These are phyloP conservation scores for Rhynchophorus ferrugineus DNA, from an alignment of 1,140 invertebrate genomes.

Conservation along the genomic window DNA sequence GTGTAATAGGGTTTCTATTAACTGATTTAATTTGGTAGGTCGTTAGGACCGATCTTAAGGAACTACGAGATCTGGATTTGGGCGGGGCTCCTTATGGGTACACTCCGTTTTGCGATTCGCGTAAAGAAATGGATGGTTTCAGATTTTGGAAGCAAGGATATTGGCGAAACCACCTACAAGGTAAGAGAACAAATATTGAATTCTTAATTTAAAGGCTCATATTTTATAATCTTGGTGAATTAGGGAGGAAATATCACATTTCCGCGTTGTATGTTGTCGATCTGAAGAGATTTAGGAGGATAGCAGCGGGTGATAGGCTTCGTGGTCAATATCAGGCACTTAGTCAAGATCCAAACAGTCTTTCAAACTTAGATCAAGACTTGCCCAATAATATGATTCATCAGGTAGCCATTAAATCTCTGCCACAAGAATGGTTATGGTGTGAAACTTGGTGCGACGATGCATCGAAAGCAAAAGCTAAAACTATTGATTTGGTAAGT, in stretches of 20 bases:
- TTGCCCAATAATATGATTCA: slow-evolving; percentile 81
- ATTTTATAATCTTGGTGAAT: too few species aligned
- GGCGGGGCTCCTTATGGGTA: slow-evolving; percentile 98
- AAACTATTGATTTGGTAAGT: slow-evolving; percentile 94
- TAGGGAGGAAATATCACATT: slow-evolving; percentile 91
- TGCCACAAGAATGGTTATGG: slow-evolving; percentile 99
- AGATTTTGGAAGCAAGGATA: slow-evolving; percentile 99
- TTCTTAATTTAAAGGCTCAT: too few species aligned
- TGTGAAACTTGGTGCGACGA: slow-evolving; percentile 99
- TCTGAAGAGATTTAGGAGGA: slow-evolving; percentile 84
- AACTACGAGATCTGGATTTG: slow-evolving; percentile 89
- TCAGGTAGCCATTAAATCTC: slow-evolving; percentile 95
- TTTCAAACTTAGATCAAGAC: slow-evolving; percentile 84
- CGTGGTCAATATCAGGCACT: slow-evolving; percentile 95
- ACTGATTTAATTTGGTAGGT: slow-evolving; percentile 51
- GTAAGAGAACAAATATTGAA: too few species aligned
- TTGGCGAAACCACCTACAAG: slow-evolving; percentile 96
- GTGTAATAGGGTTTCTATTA: neutral
- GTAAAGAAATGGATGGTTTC: slow-evolving; percentile 98
- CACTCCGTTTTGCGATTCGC: slow-evolving; percentile 96
- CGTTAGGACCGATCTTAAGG: slow-evolving; percentile 93
- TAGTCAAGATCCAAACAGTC: slow-evolving; percentile 86
- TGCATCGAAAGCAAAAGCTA: slow-evolving; percentile 80
- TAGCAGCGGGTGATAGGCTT: slow-evolving; percentile 95
- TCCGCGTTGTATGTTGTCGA: slow-evolving; percentile 97